These are phyloP conservation scores for Musca vetustissima DNA, from an alignment of 1,140 invertebrate species.

Conservation along the genomic window DNA sequence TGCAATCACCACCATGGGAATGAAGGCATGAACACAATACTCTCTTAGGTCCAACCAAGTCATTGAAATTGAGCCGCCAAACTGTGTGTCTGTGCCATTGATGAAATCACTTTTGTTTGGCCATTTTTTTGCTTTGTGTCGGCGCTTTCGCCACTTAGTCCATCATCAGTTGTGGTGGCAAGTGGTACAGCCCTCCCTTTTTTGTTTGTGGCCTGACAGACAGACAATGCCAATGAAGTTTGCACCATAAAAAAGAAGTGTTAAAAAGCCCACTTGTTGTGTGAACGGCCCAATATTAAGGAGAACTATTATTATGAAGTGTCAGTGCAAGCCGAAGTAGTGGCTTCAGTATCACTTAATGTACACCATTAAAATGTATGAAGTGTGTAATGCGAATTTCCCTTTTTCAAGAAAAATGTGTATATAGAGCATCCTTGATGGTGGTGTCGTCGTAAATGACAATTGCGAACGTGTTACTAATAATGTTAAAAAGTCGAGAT, in stretches of 20 bases:
- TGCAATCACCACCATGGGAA: background rate
- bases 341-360: background rate
- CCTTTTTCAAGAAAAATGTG: too few species aligned
- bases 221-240: background rate
- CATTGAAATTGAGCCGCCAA: too few species aligned
- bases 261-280: slow-evolving; percentile 15
- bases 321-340: background rate
- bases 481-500: too few species aligned
- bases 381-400: too few species aligned
- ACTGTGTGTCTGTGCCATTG: too few species aligned
- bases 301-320: slow-evolving; percentile 5
- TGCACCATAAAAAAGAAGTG: background rate
- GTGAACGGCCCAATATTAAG: background rate
- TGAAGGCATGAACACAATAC: background rate
- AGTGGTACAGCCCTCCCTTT: background rate
- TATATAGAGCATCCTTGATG: too few species aligned
- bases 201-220: background rate
- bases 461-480: too few species aligned
- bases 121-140: too few species aligned
- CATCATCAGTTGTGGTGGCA: slow-evolving; percentile 1
- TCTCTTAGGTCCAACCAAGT: too few species aligned
- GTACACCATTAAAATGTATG: too few species aligned
- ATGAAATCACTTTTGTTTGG: too few species aligned
- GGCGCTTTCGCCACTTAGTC: slow-evolving; percentile 13
- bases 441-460: too few species aligned